A percentile compares a stretch with the other conserved stretches of the same genome.
phyloP scores from a whole-genome alignment of 2,113 vertebrate genomes.

The Spizaetus ornatus region DNA sequence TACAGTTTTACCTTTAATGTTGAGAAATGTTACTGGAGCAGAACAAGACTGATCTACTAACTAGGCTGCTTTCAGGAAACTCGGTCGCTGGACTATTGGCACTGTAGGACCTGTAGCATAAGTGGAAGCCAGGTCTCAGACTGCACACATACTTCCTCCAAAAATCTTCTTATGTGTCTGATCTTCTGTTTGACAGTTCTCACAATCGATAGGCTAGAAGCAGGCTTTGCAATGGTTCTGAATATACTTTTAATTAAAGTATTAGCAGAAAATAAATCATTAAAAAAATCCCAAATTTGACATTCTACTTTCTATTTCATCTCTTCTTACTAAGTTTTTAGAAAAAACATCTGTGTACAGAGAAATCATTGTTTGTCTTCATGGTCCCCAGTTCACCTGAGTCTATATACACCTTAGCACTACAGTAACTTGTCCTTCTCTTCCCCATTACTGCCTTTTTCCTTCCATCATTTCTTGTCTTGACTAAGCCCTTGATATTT shows the following conservation, averaged over 20 bases:
- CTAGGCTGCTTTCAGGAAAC: not conserved
- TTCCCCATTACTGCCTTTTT: not conserved
- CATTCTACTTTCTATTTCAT: not conserved
- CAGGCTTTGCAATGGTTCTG: not conserved
- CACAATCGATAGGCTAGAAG: not conserved
- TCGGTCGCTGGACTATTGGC: rapidly evolving
- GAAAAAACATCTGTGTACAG: rapidly evolving
- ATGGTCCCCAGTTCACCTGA: not conserved
- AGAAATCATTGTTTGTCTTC: not conserved
- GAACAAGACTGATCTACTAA: not conserved
- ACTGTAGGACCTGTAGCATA: not conserved
- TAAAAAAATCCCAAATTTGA: not conserved
- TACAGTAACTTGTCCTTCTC: not conserved
- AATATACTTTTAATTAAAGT: not conserved
- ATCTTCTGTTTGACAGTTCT: not conserved
- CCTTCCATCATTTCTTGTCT: not conserved
- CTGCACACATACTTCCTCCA: not conserved
- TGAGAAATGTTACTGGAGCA: not conserved
- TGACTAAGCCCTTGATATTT: not conserved
- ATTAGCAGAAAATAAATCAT: not conserved
- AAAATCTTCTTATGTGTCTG: not conserved
- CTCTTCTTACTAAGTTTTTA: not conserved
- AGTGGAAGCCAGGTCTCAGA: not conserved
- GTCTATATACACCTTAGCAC: not conserved
- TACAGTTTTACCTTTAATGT: not conserved